These are phyloP conservation scores for Pelmatolapia mariae DNA, from an alignment of 2,113 vertebrate genomes.

Conservation along the genomic window DNA sequence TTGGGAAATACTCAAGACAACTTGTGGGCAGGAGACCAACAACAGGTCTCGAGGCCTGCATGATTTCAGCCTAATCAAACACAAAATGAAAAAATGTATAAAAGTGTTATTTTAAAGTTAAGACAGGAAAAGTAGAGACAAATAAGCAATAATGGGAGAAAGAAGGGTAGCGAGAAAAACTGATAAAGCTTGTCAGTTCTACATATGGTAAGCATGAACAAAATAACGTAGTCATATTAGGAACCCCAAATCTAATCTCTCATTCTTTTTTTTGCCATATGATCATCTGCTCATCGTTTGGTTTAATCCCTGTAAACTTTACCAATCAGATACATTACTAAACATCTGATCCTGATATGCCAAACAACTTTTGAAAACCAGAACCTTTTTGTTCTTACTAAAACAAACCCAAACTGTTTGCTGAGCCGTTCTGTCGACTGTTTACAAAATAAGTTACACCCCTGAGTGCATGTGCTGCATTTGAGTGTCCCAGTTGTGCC, in stretches of 20 bases:
- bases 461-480: neutral
- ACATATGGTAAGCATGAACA: neutral
- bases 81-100: neutral
- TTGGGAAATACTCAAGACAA: neutral
- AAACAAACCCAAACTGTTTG: neutral
- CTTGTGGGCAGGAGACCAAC: neutral
- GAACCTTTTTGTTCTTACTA: neutral
- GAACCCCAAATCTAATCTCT: neutral
- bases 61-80: neutral
- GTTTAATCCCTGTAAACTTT: neutral
- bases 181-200: neutral
- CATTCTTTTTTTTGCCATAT: neutral
- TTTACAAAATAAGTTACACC: neutral
- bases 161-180: neutral
- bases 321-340: neutral
- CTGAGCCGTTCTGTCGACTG: neutral
- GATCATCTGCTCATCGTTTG: neutral
- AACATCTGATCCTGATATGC: neutral
- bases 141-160: neutral
- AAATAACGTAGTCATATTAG: neutral
- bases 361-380: neutral
- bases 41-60: neutral
- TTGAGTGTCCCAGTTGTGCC: neutral
- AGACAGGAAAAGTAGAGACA: neutral
- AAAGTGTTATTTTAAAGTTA: neutral